Conservation (phyloP, 2,888 invertebrate species). For the Hirtodrosophila confusa region DNA sequence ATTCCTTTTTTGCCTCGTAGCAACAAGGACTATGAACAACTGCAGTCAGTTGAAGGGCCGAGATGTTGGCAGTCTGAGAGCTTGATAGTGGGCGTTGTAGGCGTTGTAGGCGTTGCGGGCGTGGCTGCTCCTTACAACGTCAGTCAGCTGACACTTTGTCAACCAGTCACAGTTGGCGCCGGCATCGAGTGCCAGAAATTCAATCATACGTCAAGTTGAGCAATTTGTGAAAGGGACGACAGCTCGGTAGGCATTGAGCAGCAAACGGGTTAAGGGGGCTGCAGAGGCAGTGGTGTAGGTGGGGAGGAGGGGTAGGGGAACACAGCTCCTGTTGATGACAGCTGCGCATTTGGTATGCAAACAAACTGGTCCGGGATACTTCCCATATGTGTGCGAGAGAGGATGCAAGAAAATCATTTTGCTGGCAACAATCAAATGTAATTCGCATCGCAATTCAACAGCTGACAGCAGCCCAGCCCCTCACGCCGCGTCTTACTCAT, state of each 20-base stretch:
- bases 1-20: background rate
- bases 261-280: background rate
- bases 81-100: constrained; percentile 5
- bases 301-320: background rate
- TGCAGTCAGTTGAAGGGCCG: background rate
- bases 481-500: constrained; percentile 27
- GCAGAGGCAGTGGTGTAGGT: background rate
- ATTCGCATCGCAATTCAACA: constrained; percentile 61
- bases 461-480: constrained; percentile 42
- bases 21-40: background rate
- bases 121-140: constrained; percentile 6
- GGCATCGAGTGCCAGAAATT: constrained; percentile 66
- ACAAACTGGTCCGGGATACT: constrained; percentile 9
- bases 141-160: constrained; percentile 5
- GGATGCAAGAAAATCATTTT: constrained; percentile 57
- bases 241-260: constrained; percentile 19
- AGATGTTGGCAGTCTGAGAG: too few species aligned
- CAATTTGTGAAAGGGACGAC: constrained; percentile 43
- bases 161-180: constrained; percentile 14
- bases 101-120: constrained; percentile 19
- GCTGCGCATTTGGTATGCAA: constrained; percentile 50
- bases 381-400: constrained; percentile 1
- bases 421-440: constrained; percentile 69
- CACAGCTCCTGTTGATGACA: constrained; percentile 55
- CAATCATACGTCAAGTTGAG: constrained; percentile 71